A percentile compares a stretch with the other conserved stretches of the same genome.
Conservation (phyloP, 1,140 invertebrate species). For the Stenopsyche tienmushanensis region DNA sequence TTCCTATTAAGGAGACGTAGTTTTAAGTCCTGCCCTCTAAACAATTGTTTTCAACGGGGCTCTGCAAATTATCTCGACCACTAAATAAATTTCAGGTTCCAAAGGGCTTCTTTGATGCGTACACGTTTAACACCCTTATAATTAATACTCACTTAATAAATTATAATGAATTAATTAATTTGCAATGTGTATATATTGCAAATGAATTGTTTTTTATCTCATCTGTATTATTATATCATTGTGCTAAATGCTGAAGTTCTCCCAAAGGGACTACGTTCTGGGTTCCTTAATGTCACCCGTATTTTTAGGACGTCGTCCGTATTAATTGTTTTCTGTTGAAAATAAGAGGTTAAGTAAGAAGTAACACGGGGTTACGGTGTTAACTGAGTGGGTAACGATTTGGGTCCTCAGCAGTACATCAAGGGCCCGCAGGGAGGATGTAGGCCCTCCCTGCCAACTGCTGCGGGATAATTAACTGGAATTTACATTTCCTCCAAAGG, state of each 20-base stretch:
- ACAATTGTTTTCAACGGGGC: conserved; percentile 20
- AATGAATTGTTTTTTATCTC: no score
- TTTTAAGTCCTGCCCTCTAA: conserved; percentile 18
- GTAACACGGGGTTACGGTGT: neutral
- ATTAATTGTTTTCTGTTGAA: neutral
- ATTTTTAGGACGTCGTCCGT: neutral
- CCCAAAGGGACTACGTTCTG: neutral
- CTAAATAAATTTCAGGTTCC: conserved; percentile 18
- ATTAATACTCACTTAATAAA: no score
- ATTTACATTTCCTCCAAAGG: conserved; percentile 35
- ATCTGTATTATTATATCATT: no score
- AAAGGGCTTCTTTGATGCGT: no score
- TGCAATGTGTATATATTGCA: no score
- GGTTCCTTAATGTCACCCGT: neutral
- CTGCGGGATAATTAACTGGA: conserved; percentile 32
- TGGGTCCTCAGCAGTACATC: neutral
- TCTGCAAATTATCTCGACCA: conserved; percentile 22
- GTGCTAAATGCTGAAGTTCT: no score
- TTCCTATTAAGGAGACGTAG: conserved; percentile 27
- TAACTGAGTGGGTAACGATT: neutral
- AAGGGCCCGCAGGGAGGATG: neutral
- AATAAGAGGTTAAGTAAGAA: neutral
- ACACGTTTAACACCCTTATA: no score
- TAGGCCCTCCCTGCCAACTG: conserved; percentile 10
- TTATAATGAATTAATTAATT: no score